Conservation (phyloP, 2,888 invertebrate genomes). For the Seira sanloemensis region DNA sequence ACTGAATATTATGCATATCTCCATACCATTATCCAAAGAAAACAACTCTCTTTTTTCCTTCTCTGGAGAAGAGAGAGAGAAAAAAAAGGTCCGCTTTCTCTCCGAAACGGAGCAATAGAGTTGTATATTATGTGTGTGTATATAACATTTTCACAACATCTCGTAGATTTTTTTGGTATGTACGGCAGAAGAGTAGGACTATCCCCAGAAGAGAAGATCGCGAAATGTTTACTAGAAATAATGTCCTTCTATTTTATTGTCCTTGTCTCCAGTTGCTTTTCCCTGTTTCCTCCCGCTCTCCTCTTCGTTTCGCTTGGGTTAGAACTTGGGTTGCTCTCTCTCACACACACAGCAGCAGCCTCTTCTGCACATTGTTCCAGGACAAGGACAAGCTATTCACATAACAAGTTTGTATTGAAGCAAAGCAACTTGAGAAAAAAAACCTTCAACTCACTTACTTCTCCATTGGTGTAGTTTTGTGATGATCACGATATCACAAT, state of each 20-base stretch:
- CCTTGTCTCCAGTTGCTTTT: conserved; percentile 58
- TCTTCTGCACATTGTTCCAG: conserved; percentile 10
- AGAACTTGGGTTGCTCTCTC: conserved; percentile 21
- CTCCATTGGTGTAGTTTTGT: conserved; percentile 24
- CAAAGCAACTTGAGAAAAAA: conserved; percentile 1
- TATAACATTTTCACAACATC: too few relatives aligned
- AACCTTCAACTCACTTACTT: conserved; percentile 49
- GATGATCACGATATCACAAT: conserved; percentile 34
- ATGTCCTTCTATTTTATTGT: conserved; percentile 69
- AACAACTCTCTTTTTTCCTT: background rate
- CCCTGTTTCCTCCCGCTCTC: background rate
- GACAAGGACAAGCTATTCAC: conserved; percentile 41
- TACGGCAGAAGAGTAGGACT: background rate
- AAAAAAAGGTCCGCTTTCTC: background rate
- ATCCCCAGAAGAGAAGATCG: conserved; percentile 64
- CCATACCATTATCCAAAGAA: background rate
- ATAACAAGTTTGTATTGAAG: conserved; percentile 26
- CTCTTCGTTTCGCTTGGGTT: conserved; percentile 1
- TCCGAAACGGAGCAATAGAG: background rate
- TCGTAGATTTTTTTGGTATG: background rate
- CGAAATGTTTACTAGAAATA: conserved; percentile 67
- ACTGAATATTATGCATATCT: background rate
- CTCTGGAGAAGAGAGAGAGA: background rate
- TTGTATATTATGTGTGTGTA: background rate
- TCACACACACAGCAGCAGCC: conserved; percentile 14